phyloP scores from a whole-genome alignment of 2,888 invertebrate species.

The Sphinx pinastri region DNA sequence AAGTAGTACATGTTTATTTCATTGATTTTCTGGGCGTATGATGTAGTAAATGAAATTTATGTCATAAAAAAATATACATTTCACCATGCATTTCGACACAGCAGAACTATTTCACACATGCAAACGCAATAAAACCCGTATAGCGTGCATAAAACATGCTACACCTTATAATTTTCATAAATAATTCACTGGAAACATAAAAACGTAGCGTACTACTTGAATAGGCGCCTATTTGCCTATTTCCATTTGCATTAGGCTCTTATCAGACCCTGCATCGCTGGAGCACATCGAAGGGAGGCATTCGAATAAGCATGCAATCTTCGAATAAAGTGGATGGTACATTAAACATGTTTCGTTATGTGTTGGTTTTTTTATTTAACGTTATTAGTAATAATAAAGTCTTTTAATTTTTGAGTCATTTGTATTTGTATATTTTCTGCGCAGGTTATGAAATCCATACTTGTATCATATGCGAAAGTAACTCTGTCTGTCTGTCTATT shows the following conservation, averaged over 20 bases:
- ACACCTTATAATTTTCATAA: constrained; percentile 11
- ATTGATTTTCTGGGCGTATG: no score
- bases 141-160: constrained; percentile 2
- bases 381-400: neutral
- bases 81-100: no score
- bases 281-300: constrained; percentile 36
- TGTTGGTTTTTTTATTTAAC: neutral
- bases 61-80: no score
- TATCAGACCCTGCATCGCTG: constrained; percentile 36
- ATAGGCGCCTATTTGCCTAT: constrained; percentile 40
- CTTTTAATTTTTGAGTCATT: no score
- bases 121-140: constrained; percentile 4
- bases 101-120: neutral
- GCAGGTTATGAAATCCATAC: no score
- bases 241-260: constrained; percentile 28
- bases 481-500: no score
- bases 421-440: no score
- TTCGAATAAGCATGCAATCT: constrained; percentile 44
- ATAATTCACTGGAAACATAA: constrained; percentile 16
- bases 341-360: constrained; percentile 24
- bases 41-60: no score
- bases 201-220: constrained; percentile 27
- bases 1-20: no score
- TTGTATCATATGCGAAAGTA: no score
- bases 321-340: constrained; percentile 34